Evolutionary conservation across 2,888 invertebrate genomes (phyloP).

Genomic region (Tachystola acroxantha): DNA sequence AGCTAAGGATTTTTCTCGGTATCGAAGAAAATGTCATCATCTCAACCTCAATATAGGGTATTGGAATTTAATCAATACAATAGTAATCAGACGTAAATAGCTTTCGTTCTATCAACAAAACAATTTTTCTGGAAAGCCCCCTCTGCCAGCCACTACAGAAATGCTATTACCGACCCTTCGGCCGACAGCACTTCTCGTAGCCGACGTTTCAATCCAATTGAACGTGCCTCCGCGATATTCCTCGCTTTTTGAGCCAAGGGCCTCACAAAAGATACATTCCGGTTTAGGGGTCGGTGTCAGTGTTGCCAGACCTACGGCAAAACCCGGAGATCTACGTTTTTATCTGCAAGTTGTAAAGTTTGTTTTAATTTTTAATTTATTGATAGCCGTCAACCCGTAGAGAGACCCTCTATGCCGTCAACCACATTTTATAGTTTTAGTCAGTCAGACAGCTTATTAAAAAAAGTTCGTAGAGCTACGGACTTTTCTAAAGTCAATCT

Average conservation of each 20-base stretch:
- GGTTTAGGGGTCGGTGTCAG: constrained; percentile 37
- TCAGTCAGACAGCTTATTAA: too few species aligned
- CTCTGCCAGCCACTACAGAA: constrained; percentile 40
- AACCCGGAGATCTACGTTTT: too few species aligned
- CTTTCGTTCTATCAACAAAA: constrained; percentile 47
- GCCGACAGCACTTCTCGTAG: constrained; percentile 39
- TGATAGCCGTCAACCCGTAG: too few species aligned
- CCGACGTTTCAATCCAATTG: constrained; percentile 61
- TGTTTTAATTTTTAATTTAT: too few species aligned
- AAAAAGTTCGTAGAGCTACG: too few species aligned
- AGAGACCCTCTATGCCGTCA: too few species aligned
- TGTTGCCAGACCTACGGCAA: too few species aligned
- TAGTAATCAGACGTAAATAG: constrained; percentile 57
- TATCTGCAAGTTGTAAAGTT: too few species aligned
- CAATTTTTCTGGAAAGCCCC: constrained; percentile 51
- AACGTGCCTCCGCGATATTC: constrained; percentile 45
- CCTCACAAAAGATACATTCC: constrained; percentile 42
- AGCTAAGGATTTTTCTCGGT: not conserved
- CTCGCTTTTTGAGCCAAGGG: constrained; percentile 35
- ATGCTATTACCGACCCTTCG: constrained; percentile 62
- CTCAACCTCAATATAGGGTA: constrained; percentile 12
- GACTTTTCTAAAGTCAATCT: too few species aligned
- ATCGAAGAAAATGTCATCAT: constrained; percentile 5
- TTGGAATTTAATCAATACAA: constrained; percentile 48
- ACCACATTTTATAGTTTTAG: too few species aligned